Percentiles rank a stretch among this genome's conserved stretches.
These are phyloP conservation scores for Lipotes vexillifer DNA, from an alignment of 2,113 vertebrate species.

Conservation along the genomic window DNA sequence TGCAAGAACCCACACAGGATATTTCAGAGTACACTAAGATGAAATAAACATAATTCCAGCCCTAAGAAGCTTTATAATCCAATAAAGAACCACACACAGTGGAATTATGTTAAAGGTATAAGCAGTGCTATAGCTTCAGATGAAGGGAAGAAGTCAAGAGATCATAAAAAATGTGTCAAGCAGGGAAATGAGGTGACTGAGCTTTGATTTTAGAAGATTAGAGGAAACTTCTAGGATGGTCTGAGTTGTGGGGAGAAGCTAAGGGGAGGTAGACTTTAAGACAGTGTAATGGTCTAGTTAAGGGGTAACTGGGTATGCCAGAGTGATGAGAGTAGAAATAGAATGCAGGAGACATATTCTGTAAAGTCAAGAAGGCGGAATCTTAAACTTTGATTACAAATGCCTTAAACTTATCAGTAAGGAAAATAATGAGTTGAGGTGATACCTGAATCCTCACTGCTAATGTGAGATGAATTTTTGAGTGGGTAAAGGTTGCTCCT, in stretches of 20 bases:
- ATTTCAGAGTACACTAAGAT: slow-evolving; percentile 21
- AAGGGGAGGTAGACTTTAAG: background rate
- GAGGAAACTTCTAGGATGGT: background rate
- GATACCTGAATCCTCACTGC: background rate
- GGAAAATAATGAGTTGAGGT: background rate
- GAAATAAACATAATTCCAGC: slow-evolving; percentile 14
- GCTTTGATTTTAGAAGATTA: background rate
- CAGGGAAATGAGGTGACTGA: background rate
- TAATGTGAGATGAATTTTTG: background rate
- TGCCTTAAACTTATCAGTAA: background rate
- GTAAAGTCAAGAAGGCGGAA: slow-evolving; percentile 12
- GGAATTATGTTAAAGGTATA: background rate
- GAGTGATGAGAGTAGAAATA: background rate
- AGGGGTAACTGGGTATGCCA: background rate
- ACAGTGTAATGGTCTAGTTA: background rate
- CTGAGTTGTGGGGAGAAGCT: background rate
- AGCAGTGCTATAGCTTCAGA: background rate
- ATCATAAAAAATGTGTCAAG: background rate
- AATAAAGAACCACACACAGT: background rate
- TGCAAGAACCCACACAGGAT: background rate
- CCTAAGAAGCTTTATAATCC: background rate
- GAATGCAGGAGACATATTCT: background rate
- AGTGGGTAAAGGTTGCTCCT: background rate
- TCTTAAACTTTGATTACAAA: background rate
- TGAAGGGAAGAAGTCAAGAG: background rate